A percentile compares a stretch with the other conserved stretches of the same genome.
phyloP scores from a whole-genome alignment of 2,797 vertebrate genomes.

The Acanthopagrus latus region DNA sequence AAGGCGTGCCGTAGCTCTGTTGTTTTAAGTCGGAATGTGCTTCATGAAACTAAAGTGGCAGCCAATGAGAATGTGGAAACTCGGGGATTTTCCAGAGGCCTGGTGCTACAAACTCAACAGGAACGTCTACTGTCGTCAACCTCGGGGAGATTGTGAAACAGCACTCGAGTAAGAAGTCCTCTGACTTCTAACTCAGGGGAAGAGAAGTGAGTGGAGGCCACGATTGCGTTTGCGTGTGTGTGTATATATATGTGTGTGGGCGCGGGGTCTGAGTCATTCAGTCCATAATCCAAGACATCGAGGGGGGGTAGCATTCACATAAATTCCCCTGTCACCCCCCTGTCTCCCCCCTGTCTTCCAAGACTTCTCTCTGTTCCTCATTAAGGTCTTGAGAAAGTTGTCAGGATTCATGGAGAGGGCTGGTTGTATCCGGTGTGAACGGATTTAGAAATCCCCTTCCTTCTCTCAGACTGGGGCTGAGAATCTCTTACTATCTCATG shows the following conservation, averaged over 20 bases:
- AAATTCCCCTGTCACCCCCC: slow-evolving; percentile 54
- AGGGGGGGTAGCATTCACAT: slow-evolving; percentile 58
- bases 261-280: slow-evolving; percentile 61
- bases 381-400: slow-evolving; percentile 73
- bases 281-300: slow-evolving; percentile 64
- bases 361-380: slow-evolving; percentile 68
- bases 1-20: slow-evolving; percentile 29
- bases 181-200: slow-evolving; percentile 21
- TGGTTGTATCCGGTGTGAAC: slow-evolving; percentile 54
- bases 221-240: slow-evolving; percentile 23
- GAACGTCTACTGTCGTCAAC: slow-evolving; percentile 60
- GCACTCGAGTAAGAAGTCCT: slow-evolving; percentile 22
- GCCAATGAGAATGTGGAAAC: slow-evolving; percentile 74
- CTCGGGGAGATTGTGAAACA: slow-evolving; percentile 58
- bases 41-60: slow-evolving; percentile 47
- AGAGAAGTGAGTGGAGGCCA: slow-evolving; percentile 10
- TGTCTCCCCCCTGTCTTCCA: slow-evolving; percentile 47
- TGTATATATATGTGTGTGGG: slow-evolving; percentile 33
- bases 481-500: slow-evolving; percentile 19
- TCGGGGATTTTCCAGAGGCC: slow-evolving; percentile 85
- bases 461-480: background rate
- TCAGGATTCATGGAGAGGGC: slow-evolving; percentile 48
- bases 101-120: slow-evolving; percentile 65
- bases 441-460: slow-evolving; percentile 67
- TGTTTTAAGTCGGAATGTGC: slow-evolving; percentile 44